Evolutionary conservation across 2,888 invertebrate genomes (phyloP).

Genomic region (Cephus runcator): DNA sequence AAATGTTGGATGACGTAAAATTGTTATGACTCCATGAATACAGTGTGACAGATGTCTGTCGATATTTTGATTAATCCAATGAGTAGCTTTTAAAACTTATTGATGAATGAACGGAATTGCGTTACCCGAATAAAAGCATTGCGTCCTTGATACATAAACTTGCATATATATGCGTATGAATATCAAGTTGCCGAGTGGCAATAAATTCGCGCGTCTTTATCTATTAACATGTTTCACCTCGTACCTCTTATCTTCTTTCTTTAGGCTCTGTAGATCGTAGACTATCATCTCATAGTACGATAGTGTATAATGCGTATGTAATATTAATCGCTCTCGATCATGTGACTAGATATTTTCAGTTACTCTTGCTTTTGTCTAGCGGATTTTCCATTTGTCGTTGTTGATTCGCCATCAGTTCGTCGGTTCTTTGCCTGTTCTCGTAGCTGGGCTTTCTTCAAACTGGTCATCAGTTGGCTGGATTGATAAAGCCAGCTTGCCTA

Average conservation of each 20-base stretch:
- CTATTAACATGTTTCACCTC: background rate
- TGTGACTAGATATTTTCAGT: slow-evolving; percentile 26
- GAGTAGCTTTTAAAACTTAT: background rate
- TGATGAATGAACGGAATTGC: background rate
- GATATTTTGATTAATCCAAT: background rate
- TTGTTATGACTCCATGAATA: background rate
- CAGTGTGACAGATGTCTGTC: background rate
- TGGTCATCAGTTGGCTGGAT: slow-evolving; percentile 88
- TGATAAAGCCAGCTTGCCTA: slow-evolving; percentile 92
- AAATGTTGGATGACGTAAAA: background rate
- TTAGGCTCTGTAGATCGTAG: background rate
- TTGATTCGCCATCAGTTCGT: slow-evolving; percentile 37
- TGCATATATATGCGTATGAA: background rate
- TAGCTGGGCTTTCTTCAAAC: slow-evolving; percentile 83
- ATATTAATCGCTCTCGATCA: background rate
- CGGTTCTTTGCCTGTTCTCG: slow-evolving; percentile 73
- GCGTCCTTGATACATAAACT: background rate
- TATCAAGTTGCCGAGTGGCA: background rate
- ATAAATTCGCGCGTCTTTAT: background rate
- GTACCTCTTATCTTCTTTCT: background rate
- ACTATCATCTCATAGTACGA: background rate
- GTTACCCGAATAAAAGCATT: background rate
- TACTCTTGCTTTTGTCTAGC: slow-evolving; percentile 24
- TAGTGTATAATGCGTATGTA: background rate
- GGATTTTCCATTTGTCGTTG: slow-evolving; percentile 15